A percentile compares a stretch with the other conserved stretches of the same genome.
Conservation (phyloP, 2,113 vertebrate genomes). For the Anthoscopus minutus region DNA sequence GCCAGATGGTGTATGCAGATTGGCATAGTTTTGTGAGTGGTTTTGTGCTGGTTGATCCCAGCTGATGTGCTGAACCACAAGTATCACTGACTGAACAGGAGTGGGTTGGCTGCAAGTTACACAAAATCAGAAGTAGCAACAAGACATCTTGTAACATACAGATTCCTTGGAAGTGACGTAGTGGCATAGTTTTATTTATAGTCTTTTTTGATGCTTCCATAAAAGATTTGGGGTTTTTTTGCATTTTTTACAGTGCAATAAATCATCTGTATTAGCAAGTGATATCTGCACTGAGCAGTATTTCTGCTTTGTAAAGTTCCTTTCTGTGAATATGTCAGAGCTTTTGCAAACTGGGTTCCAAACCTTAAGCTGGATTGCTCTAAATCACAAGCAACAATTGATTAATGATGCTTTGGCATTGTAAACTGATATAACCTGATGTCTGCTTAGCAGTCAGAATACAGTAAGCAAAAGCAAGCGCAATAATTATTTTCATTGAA, state of each 20-base stretch:
- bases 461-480: background rate
- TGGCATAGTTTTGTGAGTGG: background rate
- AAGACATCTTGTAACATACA: background rate
- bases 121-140: background rate
- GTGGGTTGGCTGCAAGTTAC: background rate
- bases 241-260: background rate
- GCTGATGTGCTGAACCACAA: background rate
- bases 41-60: background rate
- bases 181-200: background rate
- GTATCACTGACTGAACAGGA: background rate
- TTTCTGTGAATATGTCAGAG: background rate
- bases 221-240: background rate
- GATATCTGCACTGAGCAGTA: background rate
- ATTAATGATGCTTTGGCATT: background rate
- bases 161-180: background rate
- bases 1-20: background rate
- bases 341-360: background rate
- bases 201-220: background rate
- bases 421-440: background rate
- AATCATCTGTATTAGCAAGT: background rate
- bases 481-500: background rate
- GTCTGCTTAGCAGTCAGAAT: background rate
- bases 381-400: background rate
- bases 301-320: background rate
- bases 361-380: background rate